Evolutionary conservation across 1,140 invertebrate species (phyloP).

Genomic region (Panagrolaimus sp.): DNA sequence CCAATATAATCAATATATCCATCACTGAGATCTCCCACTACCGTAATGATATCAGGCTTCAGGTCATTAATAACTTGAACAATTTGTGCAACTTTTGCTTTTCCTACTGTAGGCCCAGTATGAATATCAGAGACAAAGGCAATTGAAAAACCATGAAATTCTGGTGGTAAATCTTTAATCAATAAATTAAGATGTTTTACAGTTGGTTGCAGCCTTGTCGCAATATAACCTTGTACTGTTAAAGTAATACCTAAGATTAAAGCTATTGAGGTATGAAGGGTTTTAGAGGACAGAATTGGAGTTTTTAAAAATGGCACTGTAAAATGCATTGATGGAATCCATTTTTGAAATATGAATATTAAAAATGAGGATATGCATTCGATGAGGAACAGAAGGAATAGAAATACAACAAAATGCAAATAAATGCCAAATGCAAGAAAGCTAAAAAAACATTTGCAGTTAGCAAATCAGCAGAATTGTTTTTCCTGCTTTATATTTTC

Average conservation of each 20-base stretch:
- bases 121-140: slow-evolving; percentile 40
- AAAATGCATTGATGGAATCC: not conserved
- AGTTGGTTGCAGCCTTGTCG: not conserved
- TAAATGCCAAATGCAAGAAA: slow-evolving; percentile 32
- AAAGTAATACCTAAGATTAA: slow-evolving; percentile 25
- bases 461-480: not conserved
- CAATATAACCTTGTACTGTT: slow-evolving; percentile 24
- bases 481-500: too few relatives aligned
- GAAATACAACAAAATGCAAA: slow-evolving; percentile 25
- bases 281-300: slow-evolving; percentile 28
- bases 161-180: slow-evolving; percentile 21
- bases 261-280: slow-evolving; percentile 30
- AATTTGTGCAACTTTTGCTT: slow-evolving; percentile 28
- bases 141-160: slow-evolving; percentile 40
- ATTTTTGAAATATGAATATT: too few relatives aligned
- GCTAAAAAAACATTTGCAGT: slow-evolving; percentile 17
- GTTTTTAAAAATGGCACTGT: slow-evolving; percentile 12
- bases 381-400: slow-evolving; percentile 18
- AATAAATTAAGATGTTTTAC: slow-evolving; percentile 17
- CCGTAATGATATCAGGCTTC: slow-evolving; percentile 35
- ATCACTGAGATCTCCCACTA: slow-evolving; percentile 39
- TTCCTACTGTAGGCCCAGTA: slow-evolving; percentile 40
- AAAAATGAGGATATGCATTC: slow-evolving; percentile 8
- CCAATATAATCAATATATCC: slow-evolving; percentile 31
- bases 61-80: slow-evolving; percentile 30